Conservation (phyloP, 2,113 vertebrate genomes). For the Microcebus griseorufus region DNA sequence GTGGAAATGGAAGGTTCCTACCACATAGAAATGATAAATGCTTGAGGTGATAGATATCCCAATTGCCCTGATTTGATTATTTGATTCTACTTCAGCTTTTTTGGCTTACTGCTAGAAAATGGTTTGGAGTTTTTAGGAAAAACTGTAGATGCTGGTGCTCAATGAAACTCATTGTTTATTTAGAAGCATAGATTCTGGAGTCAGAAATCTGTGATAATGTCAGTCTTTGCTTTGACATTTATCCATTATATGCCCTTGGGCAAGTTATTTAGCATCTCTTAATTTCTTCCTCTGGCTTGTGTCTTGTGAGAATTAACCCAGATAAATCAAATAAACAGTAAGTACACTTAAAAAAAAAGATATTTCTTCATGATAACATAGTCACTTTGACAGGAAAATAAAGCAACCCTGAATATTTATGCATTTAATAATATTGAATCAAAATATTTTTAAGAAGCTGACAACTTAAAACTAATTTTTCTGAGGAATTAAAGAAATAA, state of each 20-base stretch:
- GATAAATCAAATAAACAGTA: conserved; percentile 28
- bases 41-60: too few relatives aligned
- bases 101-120: neutral
- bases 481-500: neutral
- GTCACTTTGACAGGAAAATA: neutral
- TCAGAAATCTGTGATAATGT: neutral
- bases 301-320: conserved; percentile 35
- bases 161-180: neutral
- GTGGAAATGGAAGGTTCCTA: too few relatives aligned
- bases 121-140: neutral
- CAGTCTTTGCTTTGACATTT: neutral
- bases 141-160: neutral
- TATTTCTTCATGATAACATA: neutral
- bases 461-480: neutral
- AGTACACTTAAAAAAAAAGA: neutral
- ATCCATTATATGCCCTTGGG: neutral
- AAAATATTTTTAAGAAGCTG: neutral
- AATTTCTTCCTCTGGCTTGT: conserved; percentile 20
- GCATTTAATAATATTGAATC: neutral
- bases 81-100: neutral
- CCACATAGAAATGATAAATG: too few relatives aligned
- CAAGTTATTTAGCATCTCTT: conserved; percentile 8
- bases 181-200: neutral
- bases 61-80: too few relatives aligned
- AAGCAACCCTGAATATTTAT: neutral